phyloP scores from a whole-genome alignment of 1,140 invertebrate species.

The Hesperophylax magnus region DNA sequence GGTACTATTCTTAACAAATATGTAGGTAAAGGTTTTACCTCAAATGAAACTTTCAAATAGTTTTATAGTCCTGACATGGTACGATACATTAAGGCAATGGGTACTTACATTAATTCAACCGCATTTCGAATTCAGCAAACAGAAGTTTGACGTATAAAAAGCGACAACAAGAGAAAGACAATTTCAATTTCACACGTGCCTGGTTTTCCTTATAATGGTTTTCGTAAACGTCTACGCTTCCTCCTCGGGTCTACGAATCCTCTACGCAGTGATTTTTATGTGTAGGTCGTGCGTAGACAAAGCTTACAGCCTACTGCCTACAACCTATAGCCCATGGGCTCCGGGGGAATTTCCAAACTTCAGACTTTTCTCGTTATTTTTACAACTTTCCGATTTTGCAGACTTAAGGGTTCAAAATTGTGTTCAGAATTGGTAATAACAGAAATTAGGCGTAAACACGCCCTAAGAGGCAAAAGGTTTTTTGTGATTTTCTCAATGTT shows the following conservation, averaged over 20 bases:
- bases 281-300: slow-evolving; percentile 56
- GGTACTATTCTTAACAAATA: too few species aligned
- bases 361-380: slow-evolving; percentile 57
- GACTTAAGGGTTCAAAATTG: slow-evolving; percentile 54
- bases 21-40: too few species aligned
- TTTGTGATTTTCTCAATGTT: not conserved
- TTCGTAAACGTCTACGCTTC: slow-evolving; percentile 50
- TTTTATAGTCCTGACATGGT: too few species aligned
- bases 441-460: slow-evolving; percentile 55
- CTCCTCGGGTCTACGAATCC: slow-evolving; percentile 31
- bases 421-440: slow-evolving; percentile 58
- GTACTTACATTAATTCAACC: not conserved
- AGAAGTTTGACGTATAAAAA: slow-evolving; percentile 55
- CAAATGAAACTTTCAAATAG: too few species aligned
- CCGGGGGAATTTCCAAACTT: slow-evolving; percentile 53
- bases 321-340: slow-evolving; percentile 9
- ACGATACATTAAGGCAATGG: too few species aligned
- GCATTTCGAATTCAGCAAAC: slow-evolving; percentile 37
- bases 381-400: slow-evolving; percentile 57
- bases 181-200: slow-evolving; percentile 59
- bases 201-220: slow-evolving; percentile 57
- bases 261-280: slow-evolving; percentile 53
- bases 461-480: slow-evolving; percentile 5
- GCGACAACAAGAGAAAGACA: slow-evolving; percentile 57
- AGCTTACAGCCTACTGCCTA: slow-evolving; percentile 29